Evolutionary conservation across 2,888 invertebrate genomes (phyloP).

Genomic region (Synanthedon vespiformis): DNA sequence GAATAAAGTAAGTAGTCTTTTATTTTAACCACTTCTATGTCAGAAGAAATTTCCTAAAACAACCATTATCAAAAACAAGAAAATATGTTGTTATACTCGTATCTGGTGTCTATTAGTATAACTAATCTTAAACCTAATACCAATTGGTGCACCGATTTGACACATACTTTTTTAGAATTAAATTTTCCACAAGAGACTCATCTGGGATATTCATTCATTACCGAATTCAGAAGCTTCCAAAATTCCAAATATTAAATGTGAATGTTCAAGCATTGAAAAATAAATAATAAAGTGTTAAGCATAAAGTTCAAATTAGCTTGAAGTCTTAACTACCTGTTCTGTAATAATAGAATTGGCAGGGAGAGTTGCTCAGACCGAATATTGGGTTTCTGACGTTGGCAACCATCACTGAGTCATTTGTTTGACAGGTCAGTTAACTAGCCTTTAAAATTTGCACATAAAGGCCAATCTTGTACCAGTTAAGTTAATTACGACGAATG

Average conservation of each 20-base stretch:
- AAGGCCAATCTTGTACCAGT: not conserved
- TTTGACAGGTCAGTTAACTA: conserved; percentile 35
- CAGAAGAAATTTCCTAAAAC: too few species aligned
- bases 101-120: too few species aligned
- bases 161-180: too few species aligned
- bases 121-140: too few species aligned
- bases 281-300: not conserved
- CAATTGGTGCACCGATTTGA: too few species aligned
- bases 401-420: conserved; percentile 31
- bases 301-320: conserved; percentile 10
- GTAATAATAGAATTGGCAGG: conserved; percentile 58
- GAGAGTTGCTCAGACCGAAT: conserved; percentile 25
- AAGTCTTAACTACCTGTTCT: conserved; percentile 13
- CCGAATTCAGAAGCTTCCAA: not conserved
- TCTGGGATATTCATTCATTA: too few species aligned
- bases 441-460: conserved; percentile 6
- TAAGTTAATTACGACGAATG: too few species aligned
- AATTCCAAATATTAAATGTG: not conserved
- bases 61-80: too few species aligned
- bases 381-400: conserved; percentile 39
- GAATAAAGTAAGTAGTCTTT: too few species aligned
- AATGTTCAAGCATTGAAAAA: not conserved
- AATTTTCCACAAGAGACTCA: too few species aligned
- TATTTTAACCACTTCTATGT: too few species aligned
- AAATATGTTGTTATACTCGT: too few species aligned